Base-by-base conservation (phyloP, 2,888 invertebrate species). In the Fragum whitleyi region DNA sequence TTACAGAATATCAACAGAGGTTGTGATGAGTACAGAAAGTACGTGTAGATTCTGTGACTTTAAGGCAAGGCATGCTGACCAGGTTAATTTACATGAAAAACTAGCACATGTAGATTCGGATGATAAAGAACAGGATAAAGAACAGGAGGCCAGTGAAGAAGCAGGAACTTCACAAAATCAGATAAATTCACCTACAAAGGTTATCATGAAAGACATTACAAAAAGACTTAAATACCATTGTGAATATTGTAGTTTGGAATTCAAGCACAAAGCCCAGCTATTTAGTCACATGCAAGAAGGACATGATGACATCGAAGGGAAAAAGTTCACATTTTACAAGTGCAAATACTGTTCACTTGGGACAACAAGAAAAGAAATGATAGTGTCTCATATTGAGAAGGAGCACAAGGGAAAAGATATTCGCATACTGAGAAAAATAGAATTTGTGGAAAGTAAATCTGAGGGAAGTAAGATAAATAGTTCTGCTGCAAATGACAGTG, bases 261-360 rank as follows among this genome's bases (percentile, higher is more conserved):
- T 85, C 55, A 86, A 83, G 28, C 87, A 83, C 68, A 80, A 85
- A 32, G 69, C 76, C 2, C 72, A 81, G 47, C 36, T 88, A 9
- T 85, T 80, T 42, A 69, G 70, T n/a, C 88, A 88, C 57, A 55
- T 88, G 32, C 29, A 72, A 28, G 55, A 36, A 26, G 79, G 77
- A 11, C 85, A 82, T 77, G 28, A 51, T 21, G 73, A 80, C 32
- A 79, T 79, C 69, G 78, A 87, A 19, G 71, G 73, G 29, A 82
- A 82, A 57, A 79, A 79, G 21, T 77, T 86, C 51, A 74, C 79
- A 16, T 77, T 81, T 67, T 88, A 80, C 68, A 87, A 84, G 65
- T 89, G 89, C 70, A 81, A 83, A 57, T 84, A 86, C 29, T 89
- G 89, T 69, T 70, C 75, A 3, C 86, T 76, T 51, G 81, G 85